Percentiles rank a stretch among this genome's conserved stretches.
Conservation (phyloP, 2,113 vertebrate species). For the Kryptolebias marmoratus region DNA sequence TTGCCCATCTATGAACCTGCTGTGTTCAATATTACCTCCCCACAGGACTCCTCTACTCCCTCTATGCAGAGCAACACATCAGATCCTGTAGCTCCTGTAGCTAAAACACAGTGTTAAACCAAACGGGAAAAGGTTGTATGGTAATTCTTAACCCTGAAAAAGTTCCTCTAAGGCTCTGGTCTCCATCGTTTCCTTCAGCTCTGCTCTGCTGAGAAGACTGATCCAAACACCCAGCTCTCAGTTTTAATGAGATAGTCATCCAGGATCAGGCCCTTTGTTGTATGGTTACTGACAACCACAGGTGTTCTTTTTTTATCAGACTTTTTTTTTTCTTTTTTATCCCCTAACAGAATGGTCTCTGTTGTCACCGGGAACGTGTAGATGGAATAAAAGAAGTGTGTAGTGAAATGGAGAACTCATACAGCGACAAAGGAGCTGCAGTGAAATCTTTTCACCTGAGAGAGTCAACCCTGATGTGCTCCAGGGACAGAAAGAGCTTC, state of each 20-base stretch:
- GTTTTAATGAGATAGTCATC: conserved; percentile 35
- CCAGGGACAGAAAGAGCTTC: too few species aligned
- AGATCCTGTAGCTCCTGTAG: conserved; percentile 29
- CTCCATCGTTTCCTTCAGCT: conserved; percentile 28
- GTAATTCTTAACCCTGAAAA: conserved; percentile 41
- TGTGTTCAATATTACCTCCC: conserved; percentile 74
- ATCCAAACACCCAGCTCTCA: conserved; percentile 23
- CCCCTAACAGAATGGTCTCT: conserved; percentile 3
- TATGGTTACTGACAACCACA: conserved; percentile 6
- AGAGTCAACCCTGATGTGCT: not conserved
- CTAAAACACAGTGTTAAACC: conserved; percentile 28
- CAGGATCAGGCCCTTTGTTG: conserved; percentile 15
- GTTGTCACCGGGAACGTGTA: not conserved
- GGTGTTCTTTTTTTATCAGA: conserved; percentile 10
- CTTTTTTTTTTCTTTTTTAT: conserved; percentile 3
- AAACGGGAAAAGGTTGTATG: conserved; percentile 21
- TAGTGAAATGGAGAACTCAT: conserved; percentile 44
- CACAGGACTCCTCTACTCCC: conserved; percentile 55
- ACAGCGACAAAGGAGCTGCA: conserved; percentile 10
- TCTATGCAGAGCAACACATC: conserved; percentile 54
- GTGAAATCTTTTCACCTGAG: not conserved
- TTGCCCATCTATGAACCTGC: conserved; percentile 64
- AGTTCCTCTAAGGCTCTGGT: conserved; percentile 17
- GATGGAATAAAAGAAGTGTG: conserved; percentile 15
- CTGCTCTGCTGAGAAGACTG: conserved; percentile 14